phyloP scores from a whole-genome alignment of 2,113 vertebrate genomes.

The Hypomesus transpacificus region DNA sequence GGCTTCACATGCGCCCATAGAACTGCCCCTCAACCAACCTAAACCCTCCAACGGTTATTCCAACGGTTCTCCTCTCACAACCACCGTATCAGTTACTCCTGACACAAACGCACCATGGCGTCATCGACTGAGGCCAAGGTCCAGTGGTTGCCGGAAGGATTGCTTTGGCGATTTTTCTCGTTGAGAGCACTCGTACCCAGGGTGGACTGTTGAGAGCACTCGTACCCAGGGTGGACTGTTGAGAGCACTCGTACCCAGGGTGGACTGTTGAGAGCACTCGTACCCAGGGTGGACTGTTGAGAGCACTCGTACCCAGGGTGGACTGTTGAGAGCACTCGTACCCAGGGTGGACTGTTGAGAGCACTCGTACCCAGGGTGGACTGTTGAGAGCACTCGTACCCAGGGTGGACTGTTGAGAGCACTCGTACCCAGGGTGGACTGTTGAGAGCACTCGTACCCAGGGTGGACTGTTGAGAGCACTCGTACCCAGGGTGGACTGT shows the following conservation, averaged over 20 bases:
- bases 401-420: slow-evolving; percentile 47
- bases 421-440: slow-evolving; percentile 58
- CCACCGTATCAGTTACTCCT: background rate
- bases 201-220: slow-evolving; percentile 59
- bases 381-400: slow-evolving; percentile 54
- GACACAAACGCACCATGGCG: slow-evolving; percentile 10
- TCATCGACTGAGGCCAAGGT: slow-evolving; percentile 65
- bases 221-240: slow-evolving; percentile 56
- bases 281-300: slow-evolving; percentile 52
- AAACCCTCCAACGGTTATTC: too few species aligned
- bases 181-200: slow-evolving; percentile 53
- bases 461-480: slow-evolving; percentile 51
- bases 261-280: slow-evolving; percentile 54
- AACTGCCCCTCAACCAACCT: too few species aligned
- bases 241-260: slow-evolving; percentile 52
- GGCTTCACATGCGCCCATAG: too few species aligned
- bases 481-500: slow-evolving; percentile 58
- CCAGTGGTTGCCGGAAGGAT: slow-evolving; percentile 66
- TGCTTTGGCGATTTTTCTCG: slow-evolving; percentile 61
- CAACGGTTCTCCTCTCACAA: background rate
- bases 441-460: slow-evolving; percentile 54
- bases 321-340: slow-evolving; percentile 55
- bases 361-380: slow-evolving; percentile 57
- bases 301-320: slow-evolving; percentile 54
- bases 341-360: slow-evolving; percentile 46